phyloP scores from a whole-genome alignment of 1,140 invertebrate genomes.

The Macrosteles quadrilineatus region DNA sequence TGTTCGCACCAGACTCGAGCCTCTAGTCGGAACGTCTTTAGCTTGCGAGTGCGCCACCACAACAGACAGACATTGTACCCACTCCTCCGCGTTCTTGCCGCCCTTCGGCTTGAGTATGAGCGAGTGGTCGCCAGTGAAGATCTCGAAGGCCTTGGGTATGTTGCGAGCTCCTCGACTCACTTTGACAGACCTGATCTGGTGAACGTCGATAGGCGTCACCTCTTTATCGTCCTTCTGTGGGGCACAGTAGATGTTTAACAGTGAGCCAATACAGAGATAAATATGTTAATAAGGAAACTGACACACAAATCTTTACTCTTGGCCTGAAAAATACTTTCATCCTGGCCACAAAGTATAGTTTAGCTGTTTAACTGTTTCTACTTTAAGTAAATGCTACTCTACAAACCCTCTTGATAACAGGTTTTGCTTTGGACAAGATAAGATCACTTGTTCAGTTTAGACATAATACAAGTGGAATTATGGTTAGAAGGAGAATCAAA shows the following conservation, averaged over 20 bases:
- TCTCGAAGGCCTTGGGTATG: conserved; percentile 94
- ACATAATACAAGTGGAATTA: too few relatives aligned
- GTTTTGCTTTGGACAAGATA: too few relatives aligned
- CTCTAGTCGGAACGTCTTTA: conserved; percentile 43
- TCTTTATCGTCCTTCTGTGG: conserved; percentile 58
- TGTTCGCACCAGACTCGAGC: conserved; percentile 43
- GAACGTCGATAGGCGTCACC: conserved; percentile 70
- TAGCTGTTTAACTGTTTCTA: too few relatives aligned
- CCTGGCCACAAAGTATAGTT: too few relatives aligned
- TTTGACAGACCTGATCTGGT: conserved; percentile 90
- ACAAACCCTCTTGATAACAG: too few relatives aligned
- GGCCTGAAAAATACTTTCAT: too few relatives aligned
- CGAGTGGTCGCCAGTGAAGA: conserved; percentile 90
- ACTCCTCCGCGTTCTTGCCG: conserved; percentile 92
- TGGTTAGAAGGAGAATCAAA: too few relatives aligned
- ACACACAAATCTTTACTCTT: too few relatives aligned
- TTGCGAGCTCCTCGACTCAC: conserved; percentile 81
- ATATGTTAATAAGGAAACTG: too few relatives aligned
- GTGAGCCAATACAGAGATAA: conserved; percentile 12
- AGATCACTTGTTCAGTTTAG: too few relatives aligned
- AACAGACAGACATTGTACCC: conserved; percentile 88
- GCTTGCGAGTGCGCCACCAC: conserved; percentile 81
- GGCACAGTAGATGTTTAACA: conserved; percentile 33
- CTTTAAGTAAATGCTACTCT: too few relatives aligned
- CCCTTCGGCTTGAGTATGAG: conserved; percentile 92